These are phyloP conservation scores for Apamea anceps DNA, from an alignment of 2,888 invertebrate genomes.

Conservation along the genomic window DNA sequence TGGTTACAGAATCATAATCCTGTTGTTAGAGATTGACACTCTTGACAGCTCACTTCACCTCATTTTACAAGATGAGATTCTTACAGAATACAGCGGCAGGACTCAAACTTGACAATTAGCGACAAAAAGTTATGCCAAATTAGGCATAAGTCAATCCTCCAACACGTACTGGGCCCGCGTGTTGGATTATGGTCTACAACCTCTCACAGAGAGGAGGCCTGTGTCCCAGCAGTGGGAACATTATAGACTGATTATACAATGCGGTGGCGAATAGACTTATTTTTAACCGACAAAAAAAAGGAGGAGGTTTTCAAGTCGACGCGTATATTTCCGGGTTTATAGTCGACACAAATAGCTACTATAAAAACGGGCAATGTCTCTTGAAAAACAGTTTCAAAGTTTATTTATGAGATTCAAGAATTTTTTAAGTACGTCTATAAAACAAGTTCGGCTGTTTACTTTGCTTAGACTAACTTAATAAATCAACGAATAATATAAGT, in stretches of 20 bases:
- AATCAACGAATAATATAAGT: constrained; percentile 18
- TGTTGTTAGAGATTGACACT: background rate
- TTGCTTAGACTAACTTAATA: background rate
- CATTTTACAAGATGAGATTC: background rate
- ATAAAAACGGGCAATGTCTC: background rate
- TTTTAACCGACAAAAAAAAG: background rate
- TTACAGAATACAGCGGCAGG: background rate
- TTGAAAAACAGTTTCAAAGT: constrained; percentile 4
- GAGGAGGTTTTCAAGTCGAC: background rate
- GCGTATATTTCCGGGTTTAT: background rate
- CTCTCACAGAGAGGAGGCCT: too few species aligned
- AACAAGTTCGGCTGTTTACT: constrained; percentile 21
- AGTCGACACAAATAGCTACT: background rate
- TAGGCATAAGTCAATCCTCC: background rate
- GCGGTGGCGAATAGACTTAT: background rate
- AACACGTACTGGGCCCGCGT: too few species aligned
- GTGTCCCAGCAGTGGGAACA: too few species aligned
- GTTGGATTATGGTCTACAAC: too few species aligned
- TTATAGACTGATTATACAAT: background rate
- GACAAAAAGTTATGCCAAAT: background rate
- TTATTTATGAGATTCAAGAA: constrained; percentile 18
- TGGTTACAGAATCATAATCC: too few species aligned
- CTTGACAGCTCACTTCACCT: background rate
- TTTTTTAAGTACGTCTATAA: constrained; percentile 10
- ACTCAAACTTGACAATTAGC: background rate